Base-by-base conservation (phyloP, 2,888 invertebrate genomes). In the Synanthedon andrenaeformis region DNA sequence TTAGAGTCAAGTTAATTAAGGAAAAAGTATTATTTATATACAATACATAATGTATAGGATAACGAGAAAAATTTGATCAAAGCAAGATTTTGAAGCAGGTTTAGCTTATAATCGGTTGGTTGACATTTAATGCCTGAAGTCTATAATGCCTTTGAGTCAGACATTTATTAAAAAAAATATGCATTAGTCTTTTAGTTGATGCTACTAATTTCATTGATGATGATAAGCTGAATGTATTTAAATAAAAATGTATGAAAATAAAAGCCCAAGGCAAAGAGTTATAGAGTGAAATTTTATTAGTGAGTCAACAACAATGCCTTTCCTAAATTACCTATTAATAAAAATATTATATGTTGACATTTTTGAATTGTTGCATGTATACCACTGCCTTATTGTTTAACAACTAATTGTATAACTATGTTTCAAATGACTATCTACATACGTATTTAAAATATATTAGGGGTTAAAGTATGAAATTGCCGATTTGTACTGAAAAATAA, bases 371-470 rank as follows among this genome's bases (percentile, higher is more conserved):
- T 71, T 72, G 73, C 72, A 73, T 75, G 67, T 71, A 79, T 23
- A n/a, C 73, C 79, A 81, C 81, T 82, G 81, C 82, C 82, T 80
- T 79, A 76, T 74, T 75, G 74, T 76, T 79, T 74, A 72, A 67
- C 72, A 72, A 64, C 66, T 66, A 72, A 68, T 71, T 70, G 69
- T 66, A 62, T 72, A 70, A 72, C 64, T 65, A 64, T 45, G 70
- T 75, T 77, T 74, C 70, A 70, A 45, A 42, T 42, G 3, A 42
- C 13, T 45, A 45, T 45, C 13, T 45, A 45, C 14, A n/a, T 13
- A 45, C 14, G 14, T 45, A 45, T 45, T 13, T 13, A 14, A n/a
- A n/a, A n/a, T n/a, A n/a, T n/a, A n/a, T n/a, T n/a, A n/a, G n/a
- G n/a, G n/a, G n/a, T n/a, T n/a, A n/a, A n/a, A n/a, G n/a, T n/a